Conservation (phyloP, 2,888 invertebrate species). For the Phaonia tiefii region DNA sequence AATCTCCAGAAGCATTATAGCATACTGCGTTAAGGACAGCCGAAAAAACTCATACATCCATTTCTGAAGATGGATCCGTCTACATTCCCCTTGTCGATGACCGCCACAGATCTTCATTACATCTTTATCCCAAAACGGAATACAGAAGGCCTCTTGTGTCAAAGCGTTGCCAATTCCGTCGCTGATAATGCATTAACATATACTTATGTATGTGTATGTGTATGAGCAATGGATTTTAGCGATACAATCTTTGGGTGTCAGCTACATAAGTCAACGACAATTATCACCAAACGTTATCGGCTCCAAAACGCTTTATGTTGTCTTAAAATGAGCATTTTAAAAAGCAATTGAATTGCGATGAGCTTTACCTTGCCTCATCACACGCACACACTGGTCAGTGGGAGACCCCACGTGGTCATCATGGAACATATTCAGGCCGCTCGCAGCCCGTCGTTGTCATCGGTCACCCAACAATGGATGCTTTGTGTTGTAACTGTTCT, state of each 20-base stretch:
- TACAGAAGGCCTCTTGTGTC: too few relatives aligned
- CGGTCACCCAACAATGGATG: constrained; percentile 27
- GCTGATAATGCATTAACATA: too few relatives aligned
- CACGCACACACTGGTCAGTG: not conserved
- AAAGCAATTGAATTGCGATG: constrained; percentile 41
- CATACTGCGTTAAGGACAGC: too few relatives aligned
- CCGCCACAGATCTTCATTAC: too few relatives aligned
- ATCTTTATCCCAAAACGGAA: too few relatives aligned
- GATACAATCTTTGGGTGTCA: constrained; percentile 52
- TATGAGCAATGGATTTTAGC: constrained; percentile 27
- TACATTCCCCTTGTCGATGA: too few relatives aligned
- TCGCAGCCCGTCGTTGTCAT: too few relatives aligned
- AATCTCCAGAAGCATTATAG: too few relatives aligned
- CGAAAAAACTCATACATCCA: too few relatives aligned
- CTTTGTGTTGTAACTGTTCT: constrained; percentile 23
- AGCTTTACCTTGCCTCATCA: not conserved
- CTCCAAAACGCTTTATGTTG: constrained; percentile 58
- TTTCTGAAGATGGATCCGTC: too few relatives aligned
- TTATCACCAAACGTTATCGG: constrained; percentile 66
- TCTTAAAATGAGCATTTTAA: constrained; percentile 55
- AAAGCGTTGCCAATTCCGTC: too few relatives aligned
- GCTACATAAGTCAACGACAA: constrained; percentile 62
- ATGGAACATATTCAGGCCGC: too few relatives aligned
- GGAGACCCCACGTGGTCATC: constrained; percentile 61
- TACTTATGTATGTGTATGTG: constrained; percentile 5